Percentiles rank a stretch among this genome's conserved stretches.
Conservation (phyloP, 2,113 vertebrate species). For the Nicator chloris region DNA sequence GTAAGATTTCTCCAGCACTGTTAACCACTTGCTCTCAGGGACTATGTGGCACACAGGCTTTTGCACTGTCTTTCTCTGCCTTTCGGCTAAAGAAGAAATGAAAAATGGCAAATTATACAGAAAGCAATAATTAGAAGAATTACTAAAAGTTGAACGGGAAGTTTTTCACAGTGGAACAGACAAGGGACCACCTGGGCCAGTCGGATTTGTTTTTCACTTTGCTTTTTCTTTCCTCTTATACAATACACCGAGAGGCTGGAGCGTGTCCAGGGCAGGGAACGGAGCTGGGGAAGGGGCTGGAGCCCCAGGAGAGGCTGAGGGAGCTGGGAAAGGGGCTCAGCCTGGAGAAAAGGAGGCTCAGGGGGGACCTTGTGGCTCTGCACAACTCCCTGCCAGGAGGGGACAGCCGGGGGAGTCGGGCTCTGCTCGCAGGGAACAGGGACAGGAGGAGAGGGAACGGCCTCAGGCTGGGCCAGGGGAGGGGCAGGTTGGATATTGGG, state of each 20-base stretch:
- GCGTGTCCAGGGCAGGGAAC: accelerated
- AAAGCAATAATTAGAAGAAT: not conserved
- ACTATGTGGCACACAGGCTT: not conserved
- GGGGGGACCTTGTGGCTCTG: not conserved
- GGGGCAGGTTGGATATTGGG: accelerated
- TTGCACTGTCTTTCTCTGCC: not conserved
- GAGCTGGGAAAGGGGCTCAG: not conserved
- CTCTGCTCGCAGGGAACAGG: not conserved
- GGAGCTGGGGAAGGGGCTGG: not conserved
- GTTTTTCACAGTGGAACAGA: not conserved
- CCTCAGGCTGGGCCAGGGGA: not conserved
- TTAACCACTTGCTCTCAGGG: not conserved
- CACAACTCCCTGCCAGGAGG: not conserved
- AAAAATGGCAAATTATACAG: not conserved
- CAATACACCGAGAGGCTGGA: not conserved
- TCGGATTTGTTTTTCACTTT: not conserved
- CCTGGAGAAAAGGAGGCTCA: not conserved
- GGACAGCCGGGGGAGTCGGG: accelerated
- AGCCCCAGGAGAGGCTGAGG: accelerated
- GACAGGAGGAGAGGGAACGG: accelerated
- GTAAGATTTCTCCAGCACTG: not conserved
- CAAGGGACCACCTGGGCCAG: not conserved
- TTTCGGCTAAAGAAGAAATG: not conserved
- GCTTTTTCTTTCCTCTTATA: not conserved
- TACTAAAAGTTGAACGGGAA: not conserved